Evolutionary conservation across 1,140 invertebrate species (phyloP).

Genomic region (Leptonema lineaticorne): DNA sequence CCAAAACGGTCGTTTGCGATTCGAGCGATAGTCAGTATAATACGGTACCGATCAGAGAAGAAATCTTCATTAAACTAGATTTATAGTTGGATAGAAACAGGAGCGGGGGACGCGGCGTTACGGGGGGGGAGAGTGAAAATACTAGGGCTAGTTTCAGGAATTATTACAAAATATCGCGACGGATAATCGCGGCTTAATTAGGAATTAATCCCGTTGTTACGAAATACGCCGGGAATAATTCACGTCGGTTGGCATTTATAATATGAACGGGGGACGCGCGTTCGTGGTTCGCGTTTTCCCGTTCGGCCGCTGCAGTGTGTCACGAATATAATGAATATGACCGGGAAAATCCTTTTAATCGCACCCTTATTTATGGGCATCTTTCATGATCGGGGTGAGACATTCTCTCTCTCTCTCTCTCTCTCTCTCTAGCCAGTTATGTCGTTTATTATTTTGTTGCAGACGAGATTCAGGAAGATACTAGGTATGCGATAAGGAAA

Average conservation of each 20-base stretch:
- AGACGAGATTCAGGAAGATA: not conserved
- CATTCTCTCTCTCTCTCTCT: too few relatives aligned
- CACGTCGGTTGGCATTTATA: not conserved
- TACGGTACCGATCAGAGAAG: too few relatives aligned
- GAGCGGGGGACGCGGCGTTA: too few relatives aligned
- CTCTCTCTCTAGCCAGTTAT: conserved; percentile 12
- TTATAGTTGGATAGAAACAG: too few relatives aligned
- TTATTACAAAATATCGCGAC: not conserved
- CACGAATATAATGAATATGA: conserved; percentile 18
- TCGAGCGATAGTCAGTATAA: too few relatives aligned
- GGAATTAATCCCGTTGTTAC: not conserved
- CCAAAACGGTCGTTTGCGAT: too few relatives aligned
- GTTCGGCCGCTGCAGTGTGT: not conserved
- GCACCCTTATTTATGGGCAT: not conserved
- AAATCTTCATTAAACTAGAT: too few relatives aligned
- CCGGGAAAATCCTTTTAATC: conserved; percentile 25
- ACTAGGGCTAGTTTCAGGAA: too few relatives aligned
- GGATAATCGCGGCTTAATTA: conserved; percentile 9
- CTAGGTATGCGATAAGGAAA: conserved; percentile 31
- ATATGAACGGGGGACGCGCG: too few relatives aligned
- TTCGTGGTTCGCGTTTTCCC: not conserved
- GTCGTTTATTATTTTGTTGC: conserved; percentile 24
- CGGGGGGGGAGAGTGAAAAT: too few relatives aligned
- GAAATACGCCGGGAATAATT: not conserved
- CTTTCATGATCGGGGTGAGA: not conserved